phyloP scores from a whole-genome alignment of 2,888 invertebrate genomes.

The Dromius quadrimaculatus region DNA sequence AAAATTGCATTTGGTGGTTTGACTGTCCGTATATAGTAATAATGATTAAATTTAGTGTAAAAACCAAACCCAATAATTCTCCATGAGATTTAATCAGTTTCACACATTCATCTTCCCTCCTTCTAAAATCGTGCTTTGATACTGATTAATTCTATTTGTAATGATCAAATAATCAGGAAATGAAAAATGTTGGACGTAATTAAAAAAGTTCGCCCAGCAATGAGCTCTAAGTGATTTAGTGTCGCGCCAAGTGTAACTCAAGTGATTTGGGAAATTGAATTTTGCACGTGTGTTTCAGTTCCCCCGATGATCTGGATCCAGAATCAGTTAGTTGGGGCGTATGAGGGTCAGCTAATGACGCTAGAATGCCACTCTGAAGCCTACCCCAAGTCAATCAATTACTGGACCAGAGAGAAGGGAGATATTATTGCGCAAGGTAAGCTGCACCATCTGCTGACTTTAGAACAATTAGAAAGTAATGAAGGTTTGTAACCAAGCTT shows the following conservation, averaged over 20 bases:
- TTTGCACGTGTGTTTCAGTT: conserved; percentile 69
- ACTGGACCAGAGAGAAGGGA: conserved; percentile 83
- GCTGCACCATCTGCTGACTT: conserved; percentile 57
- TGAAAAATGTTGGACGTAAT: not conserved
- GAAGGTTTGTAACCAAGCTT: too few relatives aligned
- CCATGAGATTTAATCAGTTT: not conserved
- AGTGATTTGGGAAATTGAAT: conserved; percentile 36
- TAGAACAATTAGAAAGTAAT: too few relatives aligned
- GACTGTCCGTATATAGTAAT: too few relatives aligned
- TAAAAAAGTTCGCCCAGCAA: not conserved
- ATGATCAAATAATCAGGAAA: not conserved
- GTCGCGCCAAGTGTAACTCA: not conserved
- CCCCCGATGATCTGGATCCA: conserved; percentile 87
- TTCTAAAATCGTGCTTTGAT: not conserved
- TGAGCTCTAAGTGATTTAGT: not conserved
- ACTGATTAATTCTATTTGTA: not conserved
- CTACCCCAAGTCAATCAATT: conserved; percentile 87
- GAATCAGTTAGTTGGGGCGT: conserved; percentile 86
- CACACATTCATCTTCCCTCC: not conserved
- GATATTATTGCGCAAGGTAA: conserved; percentile 83
- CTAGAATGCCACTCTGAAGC: conserved; percentile 88
- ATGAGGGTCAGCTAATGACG: conserved; percentile 78
- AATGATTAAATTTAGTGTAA: too few relatives aligned
- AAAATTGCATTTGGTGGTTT: too few relatives aligned
- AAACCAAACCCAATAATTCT: too few relatives aligned